These are phyloP conservation scores for Centrocercus urophasianus DNA, from an alignment of 2,113 vertebrate genomes.

Conservation along the genomic window DNA sequence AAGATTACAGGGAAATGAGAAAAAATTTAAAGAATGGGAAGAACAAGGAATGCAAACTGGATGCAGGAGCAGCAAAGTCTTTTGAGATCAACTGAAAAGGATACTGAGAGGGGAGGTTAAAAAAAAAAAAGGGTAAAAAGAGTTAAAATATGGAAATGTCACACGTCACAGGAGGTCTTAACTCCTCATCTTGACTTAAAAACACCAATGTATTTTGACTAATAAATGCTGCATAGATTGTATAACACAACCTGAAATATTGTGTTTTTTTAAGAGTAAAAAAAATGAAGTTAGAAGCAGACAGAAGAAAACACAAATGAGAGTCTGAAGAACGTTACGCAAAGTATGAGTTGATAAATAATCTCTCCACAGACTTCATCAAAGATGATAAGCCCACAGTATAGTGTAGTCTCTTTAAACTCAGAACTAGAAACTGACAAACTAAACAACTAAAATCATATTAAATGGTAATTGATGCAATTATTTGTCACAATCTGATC, in stretches of 20 bases:
- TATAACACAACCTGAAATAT: neutral
- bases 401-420: neutral
- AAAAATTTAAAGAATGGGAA: neutral
- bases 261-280: neutral
- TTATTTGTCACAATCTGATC: neutral
- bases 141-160: neutral
- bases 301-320: neutral
- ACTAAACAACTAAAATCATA: constrained; percentile 9
- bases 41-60: neutral
- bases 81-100: neutral
- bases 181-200: neutral
- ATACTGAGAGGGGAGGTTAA: neutral
- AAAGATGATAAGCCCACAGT: neutral
- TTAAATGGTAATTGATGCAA: neutral
- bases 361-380: neutral
- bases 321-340: neutral
- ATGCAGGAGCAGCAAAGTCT: neutral
- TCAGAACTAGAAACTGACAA: neutral
- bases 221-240: neutral
- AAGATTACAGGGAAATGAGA: neutral
- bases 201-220: neutral
- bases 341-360: neutral
- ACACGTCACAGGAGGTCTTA: neutral
- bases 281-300: accelerated
- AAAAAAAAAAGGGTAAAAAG: neutral